These are phyloP conservation scores for Butorides virescens DNA, from an alignment of 2,113 vertebrate species.

Conservation along the genomic window DNA sequence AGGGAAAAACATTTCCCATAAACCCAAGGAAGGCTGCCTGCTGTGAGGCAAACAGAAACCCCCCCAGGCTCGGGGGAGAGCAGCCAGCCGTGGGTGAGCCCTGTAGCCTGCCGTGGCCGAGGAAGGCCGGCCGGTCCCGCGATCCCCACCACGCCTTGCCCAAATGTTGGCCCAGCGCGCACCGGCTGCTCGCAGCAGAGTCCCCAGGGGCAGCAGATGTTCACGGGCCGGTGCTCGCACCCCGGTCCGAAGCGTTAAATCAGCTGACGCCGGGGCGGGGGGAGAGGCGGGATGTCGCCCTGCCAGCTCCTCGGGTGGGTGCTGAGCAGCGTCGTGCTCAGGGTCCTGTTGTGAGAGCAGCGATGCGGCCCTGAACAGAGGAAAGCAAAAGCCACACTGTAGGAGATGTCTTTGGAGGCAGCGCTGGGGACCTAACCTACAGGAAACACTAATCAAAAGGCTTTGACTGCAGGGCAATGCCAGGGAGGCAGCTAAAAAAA, in stretches of 20 bases:
- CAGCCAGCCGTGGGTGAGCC: rapidly evolving
- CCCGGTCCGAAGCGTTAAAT: neutral
- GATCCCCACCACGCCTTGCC: neutral
- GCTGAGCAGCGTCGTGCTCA: neutral
- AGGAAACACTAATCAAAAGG: neutral
- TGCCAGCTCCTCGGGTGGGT: neutral
- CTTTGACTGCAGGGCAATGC: neutral
- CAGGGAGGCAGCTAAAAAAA: neutral
- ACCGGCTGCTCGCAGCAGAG: neutral
- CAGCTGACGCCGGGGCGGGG: rapidly evolving
- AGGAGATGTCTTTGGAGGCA: neutral
- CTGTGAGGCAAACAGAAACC: neutral
- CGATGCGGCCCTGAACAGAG: neutral
- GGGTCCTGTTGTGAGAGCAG: neutral
- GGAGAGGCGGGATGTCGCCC: rapidly evolving
- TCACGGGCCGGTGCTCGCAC: rapidly evolving
- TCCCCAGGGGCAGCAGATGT: neutral
- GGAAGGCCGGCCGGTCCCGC: neutral
- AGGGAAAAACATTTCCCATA: neutral
- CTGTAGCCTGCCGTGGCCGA: neutral
- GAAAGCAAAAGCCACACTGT: neutral
- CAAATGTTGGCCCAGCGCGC: neutral
- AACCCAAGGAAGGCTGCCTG: neutral
- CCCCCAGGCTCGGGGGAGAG: neutral
- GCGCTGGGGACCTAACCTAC: neutral